Evolutionary conservation across 1,140 invertebrate species (phyloP), one percentile per base, ranked within the genome.

Genomic region (Ceratina calcarata): DNA sequence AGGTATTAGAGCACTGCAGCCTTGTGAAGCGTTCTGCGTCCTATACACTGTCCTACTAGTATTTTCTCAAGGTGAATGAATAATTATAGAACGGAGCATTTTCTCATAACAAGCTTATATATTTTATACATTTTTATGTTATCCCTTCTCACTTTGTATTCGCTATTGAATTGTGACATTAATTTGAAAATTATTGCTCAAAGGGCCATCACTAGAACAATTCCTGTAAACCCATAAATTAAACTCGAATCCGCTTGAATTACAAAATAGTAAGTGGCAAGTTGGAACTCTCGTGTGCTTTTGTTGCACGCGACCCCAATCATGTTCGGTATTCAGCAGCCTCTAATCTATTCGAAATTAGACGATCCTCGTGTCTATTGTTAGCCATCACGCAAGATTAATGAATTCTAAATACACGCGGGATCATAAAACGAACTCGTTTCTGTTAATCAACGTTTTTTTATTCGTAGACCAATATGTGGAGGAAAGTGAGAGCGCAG

Each of bases 401-500:
- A 70, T 22, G 15, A 77, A n/a, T n/a, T n/a, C 32, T 37, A 37
- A 7, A 10, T 45, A 45, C 6, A 45, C 37, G 10, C 37, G 37
- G 37, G 37, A 45, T 10, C 7, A 18, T 0, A 13, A 37, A 51
- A 60, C 18, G 1, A 13, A 2, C 4, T 32, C 10, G 1, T 61
- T 16, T 61, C 3, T 49, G 18, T 64, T 15, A 3, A 74, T 16
- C 22, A 27, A 18, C 4, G 18, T 18, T 13, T 69, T 77, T 61
- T 69, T 79, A 92, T 91, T 51, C 91, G 37, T 45, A 96, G 95
- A 94, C 90, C 3, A 95, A 96, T 82, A 90, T 88, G n/a, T 96
- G 96, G 96, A 94, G 95, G 73, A 96, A 96, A 90, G 94, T 95
- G 89, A 88, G 94, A 90, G 83, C 94, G 66, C 93, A 94, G 69